Evolutionary conservation across 2,113 vertebrate genomes (phyloP), one percentile per base, ranked within the genome.

Genomic region (Uropsilus gracilis): DNA sequence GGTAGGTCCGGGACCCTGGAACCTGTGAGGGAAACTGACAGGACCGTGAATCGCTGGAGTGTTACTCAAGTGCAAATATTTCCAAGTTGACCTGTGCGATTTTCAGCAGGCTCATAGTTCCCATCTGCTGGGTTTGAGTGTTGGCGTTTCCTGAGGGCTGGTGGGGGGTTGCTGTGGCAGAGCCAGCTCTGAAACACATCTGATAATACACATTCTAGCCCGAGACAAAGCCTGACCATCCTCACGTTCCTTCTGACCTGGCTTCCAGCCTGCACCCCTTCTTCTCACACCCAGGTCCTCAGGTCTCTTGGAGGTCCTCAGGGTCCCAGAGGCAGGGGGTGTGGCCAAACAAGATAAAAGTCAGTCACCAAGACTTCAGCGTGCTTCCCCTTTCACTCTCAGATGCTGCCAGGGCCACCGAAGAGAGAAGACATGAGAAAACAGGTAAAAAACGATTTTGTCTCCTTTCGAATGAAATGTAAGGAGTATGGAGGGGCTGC

Each of bases 341-440:
- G 97, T 91, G 97, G 95, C 83, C 76, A 76, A 42, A 55, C 42
- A 68, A 42, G 24, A 68, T 90, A 50, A 86, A 48, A 88, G 86
- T 50, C 22, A 8, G 72, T 46, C 32, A 18, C 57, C 12, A 37
- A 32, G 16, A n/a, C 53, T 18, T 63, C 0, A 0, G 37, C 63
- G 1, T 34, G 80, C 88, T 97, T 97, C 97, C 37, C 34, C 78
- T 93, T 97, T 97, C 63, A 80, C 86, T 87, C 66, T 95, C 64
- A 97, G 91, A 96, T 7, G 69, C 61, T 37, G 53, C 75, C 64
- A 42, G 78, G 18, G 55, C 37, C 85, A 64, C 57, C 18, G 88
- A 87, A 75, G 90, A 87, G 34, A 6, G 68, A 95, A 63, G 78
- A 86, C 90, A 39, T 32, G 3, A 76, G 75, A 61, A 87, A 55